Evolutionary conservation across 2,113 vertebrate genomes (phyloP), one percentile per base, ranked within the genome.

Genomic region (Dromas ardeola): DNA sequence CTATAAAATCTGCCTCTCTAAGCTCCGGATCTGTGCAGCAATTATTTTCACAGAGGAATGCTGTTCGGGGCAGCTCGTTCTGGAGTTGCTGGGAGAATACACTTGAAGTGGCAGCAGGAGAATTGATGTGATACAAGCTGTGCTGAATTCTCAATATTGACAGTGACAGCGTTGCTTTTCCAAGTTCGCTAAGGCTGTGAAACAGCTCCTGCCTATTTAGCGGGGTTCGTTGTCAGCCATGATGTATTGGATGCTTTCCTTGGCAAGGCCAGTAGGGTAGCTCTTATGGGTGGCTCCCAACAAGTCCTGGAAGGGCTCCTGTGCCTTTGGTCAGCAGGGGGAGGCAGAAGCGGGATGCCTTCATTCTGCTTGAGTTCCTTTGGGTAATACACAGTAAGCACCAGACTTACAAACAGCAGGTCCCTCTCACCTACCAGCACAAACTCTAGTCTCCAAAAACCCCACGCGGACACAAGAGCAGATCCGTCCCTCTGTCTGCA

Each of bases 391-490:
- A n/a, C 18, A 4, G 2, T 13, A 50, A 83, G n/a, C n/a, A 42
- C 18, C 61, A 90, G 32, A 16, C 25, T 29, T 50, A 34, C 1
- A 43, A 62, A 63, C 5, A 70, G 38, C 0, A 1, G 5, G 17
- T 43, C 21, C 15, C 16, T 69, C 36, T 43, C 52, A 29, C 22
- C 49, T 49, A 2, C 45, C 36, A 62, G 11, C 52, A 59, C 62
- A 59, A 82, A 83, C 43, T 16, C 23, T 16, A 67, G 42, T 12
- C 43, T 12, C 13, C 2, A 9, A 34, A 61, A 53, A 7, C 14
- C 5, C 21, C 1, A 1, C 1, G 2, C 8, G 27, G 50, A 52
- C 21, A 1, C 69, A 43, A 72, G 17, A 80, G 43, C 23, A 65
- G 30, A 32, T 43, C 34, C 58, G 53, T 72, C 36, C 26, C 27